These are phyloP conservation scores for Magallana nippona DNA, from an alignment of 2,888 invertebrate genomes.

Conservation along the genomic window DNA sequence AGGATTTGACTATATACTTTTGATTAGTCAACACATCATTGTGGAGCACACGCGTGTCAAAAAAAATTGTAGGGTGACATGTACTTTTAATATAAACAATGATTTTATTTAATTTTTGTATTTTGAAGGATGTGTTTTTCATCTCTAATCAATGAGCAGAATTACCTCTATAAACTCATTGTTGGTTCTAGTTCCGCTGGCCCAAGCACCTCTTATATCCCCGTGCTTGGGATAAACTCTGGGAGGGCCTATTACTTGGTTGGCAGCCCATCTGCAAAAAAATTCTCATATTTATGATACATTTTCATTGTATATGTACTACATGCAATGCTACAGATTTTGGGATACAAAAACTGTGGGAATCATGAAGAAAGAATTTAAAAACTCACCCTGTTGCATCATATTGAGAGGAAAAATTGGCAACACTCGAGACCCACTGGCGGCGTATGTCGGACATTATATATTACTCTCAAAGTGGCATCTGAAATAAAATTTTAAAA, in stretches of 20 bases:
- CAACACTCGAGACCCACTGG: background rate
- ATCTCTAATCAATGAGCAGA: no score
- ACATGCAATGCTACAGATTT: background rate
- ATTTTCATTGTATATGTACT: no score
- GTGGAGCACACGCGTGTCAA: no score
- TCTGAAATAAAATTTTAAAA: no score
- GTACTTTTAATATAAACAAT: no score
- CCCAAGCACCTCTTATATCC: slow-evolving; percentile 20
- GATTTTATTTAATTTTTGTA: no score
- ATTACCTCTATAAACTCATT: slow-evolving; percentile 19
- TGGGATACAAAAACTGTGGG: background rate
- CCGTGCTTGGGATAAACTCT: slow-evolving; percentile 13
- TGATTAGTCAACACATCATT: no score
- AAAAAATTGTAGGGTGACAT: no score
- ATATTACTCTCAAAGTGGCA: background rate
- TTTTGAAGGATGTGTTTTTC: no score
- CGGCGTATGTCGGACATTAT: background rate
- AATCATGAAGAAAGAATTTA: no score
- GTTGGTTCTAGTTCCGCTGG: background rate
- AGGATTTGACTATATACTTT: no score
- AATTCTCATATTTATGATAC: no score
- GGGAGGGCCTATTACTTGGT: background rate
- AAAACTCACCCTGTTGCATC: background rate
- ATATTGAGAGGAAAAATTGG: slow-evolving; percentile 2
- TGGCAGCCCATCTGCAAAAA: background rate